A percentile compares a stretch with the other conserved stretches of the same genome.
phyloP scores from a whole-genome alignment of 2,888 invertebrate species.

The Teleogryllus oceanicus region DNA sequence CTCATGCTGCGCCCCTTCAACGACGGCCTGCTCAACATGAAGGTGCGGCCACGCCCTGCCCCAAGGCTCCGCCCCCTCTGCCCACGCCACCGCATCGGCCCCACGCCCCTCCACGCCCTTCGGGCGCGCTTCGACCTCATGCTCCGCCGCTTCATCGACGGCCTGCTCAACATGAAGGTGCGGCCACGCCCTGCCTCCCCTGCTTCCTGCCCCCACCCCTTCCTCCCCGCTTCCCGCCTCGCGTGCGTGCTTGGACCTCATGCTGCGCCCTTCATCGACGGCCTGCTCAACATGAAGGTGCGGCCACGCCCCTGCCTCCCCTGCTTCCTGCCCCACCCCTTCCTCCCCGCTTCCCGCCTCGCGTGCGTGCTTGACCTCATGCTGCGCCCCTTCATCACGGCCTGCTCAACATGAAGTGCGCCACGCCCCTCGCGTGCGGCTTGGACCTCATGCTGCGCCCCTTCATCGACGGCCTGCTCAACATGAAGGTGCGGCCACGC shows the following conservation, averaged over 20 bases:
- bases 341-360: constrained; percentile 68
- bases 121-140: constrained; percentile 62
- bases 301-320: no score
- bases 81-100: no score
- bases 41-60: constrained; percentile 38
- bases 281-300: constrained; percentile 41
- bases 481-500: no score
- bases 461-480: constrained; percentile 60
- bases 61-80: no score
- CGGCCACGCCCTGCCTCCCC: no score
- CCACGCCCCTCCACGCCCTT: constrained; percentile 43
- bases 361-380: constrained; percentile 62
- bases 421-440: constrained; percentile 76
- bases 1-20: constrained; percentile 65
- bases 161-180: constrained; percentile 56
- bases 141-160: constrained; percentile 63
- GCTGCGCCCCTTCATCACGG: constrained; percentile 65
- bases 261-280: no score
- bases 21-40: constrained; percentile 59
- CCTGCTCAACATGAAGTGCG: constrained; percentile 68
- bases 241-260: no score
- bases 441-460: constrained; percentile 65
- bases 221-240: no score
- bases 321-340: constrained; percentile 49
- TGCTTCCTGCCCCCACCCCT: constrained; percentile 37